A percentile compares a stretch with the other conserved stretches of the same genome.
Conservation (phyloP, 2,888 invertebrate species). For the Pristionchus exspectatus region DNA sequence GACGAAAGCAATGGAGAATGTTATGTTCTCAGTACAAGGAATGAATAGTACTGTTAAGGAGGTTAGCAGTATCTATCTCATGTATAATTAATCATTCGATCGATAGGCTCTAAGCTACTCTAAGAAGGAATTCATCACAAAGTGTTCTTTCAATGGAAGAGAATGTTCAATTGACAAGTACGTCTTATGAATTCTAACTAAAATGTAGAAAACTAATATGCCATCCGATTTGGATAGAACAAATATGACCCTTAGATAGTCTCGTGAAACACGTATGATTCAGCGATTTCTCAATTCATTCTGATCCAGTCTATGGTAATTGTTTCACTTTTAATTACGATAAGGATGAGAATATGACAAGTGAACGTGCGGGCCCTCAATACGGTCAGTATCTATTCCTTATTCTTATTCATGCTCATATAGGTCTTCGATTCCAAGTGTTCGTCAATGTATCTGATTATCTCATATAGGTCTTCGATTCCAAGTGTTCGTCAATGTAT, state of each 20-base stretch:
- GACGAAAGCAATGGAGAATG: slow-evolving; percentile 76
- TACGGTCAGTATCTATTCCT: slow-evolving; percentile 67
- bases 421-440: slow-evolving; percentile 75
- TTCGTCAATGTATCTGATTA: slow-evolving; percentile 77
- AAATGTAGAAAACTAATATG: too few relatives aligned
- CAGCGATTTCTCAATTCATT: slow-evolving; percentile 75
- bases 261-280: not conserved
- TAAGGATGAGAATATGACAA: slow-evolving; percentile 67
- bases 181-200: not conserved
- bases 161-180: slow-evolving; percentile 77
- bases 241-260: not conserved
- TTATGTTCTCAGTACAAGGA: slow-evolving; percentile 76
- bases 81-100: not conserved
- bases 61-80: not conserved
- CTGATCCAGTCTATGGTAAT: slow-evolving; percentile 78
- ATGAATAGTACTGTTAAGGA: slow-evolving; percentile 65
- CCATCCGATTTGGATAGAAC: not conserved
- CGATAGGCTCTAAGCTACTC: slow-evolving; percentile 61
- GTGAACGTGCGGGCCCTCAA: slow-evolving; percentile 76
- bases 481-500: slow-evolving; percentile 77
- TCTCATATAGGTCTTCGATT: slow-evolving; percentile 72
- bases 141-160: slow-evolving; percentile 77
- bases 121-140: slow-evolving; percentile 73
- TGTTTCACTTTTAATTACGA: slow-evolving; percentile 77
- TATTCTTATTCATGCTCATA: not conserved